A percentile compares a stretch with the other conserved stretches of the same genome.
Conservation (phyloP, 2,113 vertebrate genomes). For the Dasyprocta punctata region DNA sequence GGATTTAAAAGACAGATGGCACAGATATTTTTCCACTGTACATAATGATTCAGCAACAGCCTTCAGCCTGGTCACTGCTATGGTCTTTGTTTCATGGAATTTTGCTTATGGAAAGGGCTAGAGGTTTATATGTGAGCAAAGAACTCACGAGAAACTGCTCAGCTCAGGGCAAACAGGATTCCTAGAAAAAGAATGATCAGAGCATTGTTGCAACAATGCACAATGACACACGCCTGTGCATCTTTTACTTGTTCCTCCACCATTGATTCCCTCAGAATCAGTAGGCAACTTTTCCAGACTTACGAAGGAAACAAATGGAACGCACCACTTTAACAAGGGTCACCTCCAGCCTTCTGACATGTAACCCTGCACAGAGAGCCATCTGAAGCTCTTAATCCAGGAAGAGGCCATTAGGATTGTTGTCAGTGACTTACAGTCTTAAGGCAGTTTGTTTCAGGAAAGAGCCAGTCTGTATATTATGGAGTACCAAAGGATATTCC, state of each 20-base stretch:
- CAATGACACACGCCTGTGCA: not conserved
- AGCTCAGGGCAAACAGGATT: not conserved
- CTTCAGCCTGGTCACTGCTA: not conserved
- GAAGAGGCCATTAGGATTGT: not conserved
- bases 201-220: not conserved
- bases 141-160: constrained; percentile 2
- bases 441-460: constrained; percentile 4
- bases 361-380: not conserved
- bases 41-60: constrained; percentile 5
- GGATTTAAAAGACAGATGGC: not conserved
- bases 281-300: not conserved
- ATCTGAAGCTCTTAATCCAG: not conserved
- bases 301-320: not conserved
- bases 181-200: not conserved
- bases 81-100: not conserved
- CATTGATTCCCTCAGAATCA: not conserved
- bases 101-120: not conserved
- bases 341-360: not conserved
- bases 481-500: not conserved
- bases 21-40: not conserved
- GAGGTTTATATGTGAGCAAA: not conserved
- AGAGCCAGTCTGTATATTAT: not conserved
- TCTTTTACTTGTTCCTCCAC: not conserved
- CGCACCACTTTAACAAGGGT: not conserved
- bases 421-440: not conserved